Evolutionary conservation across 2,113 vertebrate species (phyloP).

Genomic region (Tinamus guttatus): DNA sequence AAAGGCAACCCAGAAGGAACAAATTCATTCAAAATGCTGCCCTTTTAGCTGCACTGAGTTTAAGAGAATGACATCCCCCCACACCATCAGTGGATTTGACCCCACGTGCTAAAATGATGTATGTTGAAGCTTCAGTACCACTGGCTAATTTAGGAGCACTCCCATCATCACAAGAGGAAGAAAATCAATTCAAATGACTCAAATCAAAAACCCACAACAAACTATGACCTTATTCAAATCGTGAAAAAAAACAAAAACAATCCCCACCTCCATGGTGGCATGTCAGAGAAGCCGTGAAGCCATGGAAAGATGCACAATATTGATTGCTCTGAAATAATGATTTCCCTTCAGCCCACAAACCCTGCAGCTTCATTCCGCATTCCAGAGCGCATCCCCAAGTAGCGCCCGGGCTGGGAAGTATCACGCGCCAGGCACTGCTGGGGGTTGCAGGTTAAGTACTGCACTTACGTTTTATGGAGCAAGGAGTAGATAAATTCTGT

Average conservation of each 20-base stretch:
- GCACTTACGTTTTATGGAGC: constrained; percentile 60
- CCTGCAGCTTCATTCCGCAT: constrained; percentile 12
- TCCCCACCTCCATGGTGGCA: neutral
- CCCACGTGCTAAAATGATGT: neutral
- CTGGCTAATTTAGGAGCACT: constrained; percentile 21
- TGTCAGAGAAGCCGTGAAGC: neutral
- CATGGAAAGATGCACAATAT: neutral
- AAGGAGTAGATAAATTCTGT: constrained; percentile 63
- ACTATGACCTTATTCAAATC: constrained; percentile 30
- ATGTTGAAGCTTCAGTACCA: neutral
- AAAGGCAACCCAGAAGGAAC: neutral
- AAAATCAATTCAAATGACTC: neutral
- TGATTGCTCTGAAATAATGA: constrained; percentile 33
- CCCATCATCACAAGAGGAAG: constrained; percentile 23
- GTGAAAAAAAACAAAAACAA: neutral
- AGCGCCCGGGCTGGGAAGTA: neutral
- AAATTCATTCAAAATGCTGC: neutral
- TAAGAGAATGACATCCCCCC: neutral
- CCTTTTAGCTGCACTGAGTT: neutral
- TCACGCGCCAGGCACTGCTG: neutral
- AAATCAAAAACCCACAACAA: constrained; percentile 24
- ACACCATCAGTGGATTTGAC: neutral
- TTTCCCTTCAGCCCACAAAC: constrained; percentile 12
- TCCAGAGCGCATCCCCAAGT: neutral
- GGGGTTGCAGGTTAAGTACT: constrained; percentile 60